A percentile compares a stretch with the other conserved stretches of the same genome.
Conservation (phyloP, 2,797 vertebrate genomes). For the Harpagifer antarcticus region DNA sequence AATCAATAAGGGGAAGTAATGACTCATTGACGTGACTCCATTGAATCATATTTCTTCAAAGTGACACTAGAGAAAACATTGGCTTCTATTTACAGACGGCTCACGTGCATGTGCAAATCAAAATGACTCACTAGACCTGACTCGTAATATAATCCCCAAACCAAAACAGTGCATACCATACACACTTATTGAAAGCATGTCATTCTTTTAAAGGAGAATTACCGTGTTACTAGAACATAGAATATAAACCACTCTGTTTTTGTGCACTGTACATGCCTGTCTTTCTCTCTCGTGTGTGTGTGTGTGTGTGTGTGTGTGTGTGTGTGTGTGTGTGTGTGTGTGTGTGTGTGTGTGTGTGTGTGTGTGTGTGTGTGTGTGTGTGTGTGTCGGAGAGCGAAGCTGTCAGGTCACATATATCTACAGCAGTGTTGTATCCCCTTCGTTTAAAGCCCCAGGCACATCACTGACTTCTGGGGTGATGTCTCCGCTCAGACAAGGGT, state of each 20-base stretch:
- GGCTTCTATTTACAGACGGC: constrained; percentile 62
- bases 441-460: constrained; percentile 70
- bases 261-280: constrained; percentile 21
- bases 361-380: constrained; percentile 35
- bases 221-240: constrained; percentile 27
- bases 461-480: constrained; percentile 76
- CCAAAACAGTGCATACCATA: constrained; percentile 2
- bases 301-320: constrained; percentile 28
- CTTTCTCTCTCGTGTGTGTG: constrained; percentile 14
- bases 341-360: constrained; percentile 35
- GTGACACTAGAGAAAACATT: constrained; percentile 52
- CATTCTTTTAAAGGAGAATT: constrained; percentile 4
- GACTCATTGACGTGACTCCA: constrained; percentile 70
- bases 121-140: constrained; percentile 50
- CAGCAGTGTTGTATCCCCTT: constrained; percentile 61
- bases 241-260: constrained; percentile 18
- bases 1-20: constrained; percentile 75
- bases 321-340: constrained; percentile 27
- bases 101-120: constrained; percentile 39
- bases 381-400: constrained; percentile 62
- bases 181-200: background rate
- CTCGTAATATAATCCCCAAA: constrained; percentile 30
- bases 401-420: constrained; percentile 83
- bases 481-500: constrained; percentile 75
- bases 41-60: constrained; percentile 65